A percentile compares a stretch with the other conserved stretches of the same genome.
Conservation (phyloP, 2,888 invertebrate species). For the Phyto melanocephala region DNA sequence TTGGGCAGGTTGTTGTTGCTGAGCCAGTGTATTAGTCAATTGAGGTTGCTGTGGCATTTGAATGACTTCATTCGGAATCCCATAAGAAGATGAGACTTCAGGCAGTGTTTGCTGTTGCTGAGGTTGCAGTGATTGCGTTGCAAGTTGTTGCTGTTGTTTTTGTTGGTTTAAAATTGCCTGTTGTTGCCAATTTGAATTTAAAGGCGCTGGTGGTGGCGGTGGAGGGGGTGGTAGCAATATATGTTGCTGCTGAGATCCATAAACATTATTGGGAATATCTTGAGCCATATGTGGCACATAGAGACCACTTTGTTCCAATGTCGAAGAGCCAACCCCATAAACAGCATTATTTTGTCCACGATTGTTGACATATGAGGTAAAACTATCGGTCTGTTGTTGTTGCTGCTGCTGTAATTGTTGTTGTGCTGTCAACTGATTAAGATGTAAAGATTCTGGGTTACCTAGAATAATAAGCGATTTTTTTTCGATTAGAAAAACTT, state of each 20-base stretch:
- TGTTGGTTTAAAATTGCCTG: slow-evolving; percentile 58
- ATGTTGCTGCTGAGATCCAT: slow-evolving; percentile 50
- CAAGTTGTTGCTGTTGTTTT: slow-evolving; percentile 46
- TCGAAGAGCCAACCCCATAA: slow-evolving; percentile 52
- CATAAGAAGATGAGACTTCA: slow-evolving; percentile 1
- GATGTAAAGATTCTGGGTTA: slow-evolving; percentile 47
- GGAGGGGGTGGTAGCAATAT: slow-evolving; percentile 46
- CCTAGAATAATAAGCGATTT: slow-evolving; percentile 30
- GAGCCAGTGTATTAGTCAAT: background rate
- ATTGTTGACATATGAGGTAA: slow-evolving; percentile 80
- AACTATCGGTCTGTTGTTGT: slow-evolving; percentile 49
- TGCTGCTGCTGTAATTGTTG: slow-evolving; percentile 41
- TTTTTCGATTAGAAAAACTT: slow-evolving; percentile 23
- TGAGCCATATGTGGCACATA: slow-evolving; percentile 68
- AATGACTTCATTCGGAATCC: background rate
- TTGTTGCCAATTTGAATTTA: slow-evolving; percentile 60
- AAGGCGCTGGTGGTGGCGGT: slow-evolving; percentile 52
- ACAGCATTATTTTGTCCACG: slow-evolving; percentile 83
- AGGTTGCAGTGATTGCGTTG: background rate
- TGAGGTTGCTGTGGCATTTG: slow-evolving; percentile 3
- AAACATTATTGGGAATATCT: slow-evolving; percentile 68
- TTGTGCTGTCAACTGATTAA: slow-evolving; percentile 32
- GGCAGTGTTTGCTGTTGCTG: slow-evolving; percentile 50
- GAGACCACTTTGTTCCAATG: slow-evolving; percentile 72
- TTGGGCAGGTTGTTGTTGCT: slow-evolving; percentile 42